Conservation (phyloP, 2,113 vertebrate species). For the Pelusios castaneus region DNA sequence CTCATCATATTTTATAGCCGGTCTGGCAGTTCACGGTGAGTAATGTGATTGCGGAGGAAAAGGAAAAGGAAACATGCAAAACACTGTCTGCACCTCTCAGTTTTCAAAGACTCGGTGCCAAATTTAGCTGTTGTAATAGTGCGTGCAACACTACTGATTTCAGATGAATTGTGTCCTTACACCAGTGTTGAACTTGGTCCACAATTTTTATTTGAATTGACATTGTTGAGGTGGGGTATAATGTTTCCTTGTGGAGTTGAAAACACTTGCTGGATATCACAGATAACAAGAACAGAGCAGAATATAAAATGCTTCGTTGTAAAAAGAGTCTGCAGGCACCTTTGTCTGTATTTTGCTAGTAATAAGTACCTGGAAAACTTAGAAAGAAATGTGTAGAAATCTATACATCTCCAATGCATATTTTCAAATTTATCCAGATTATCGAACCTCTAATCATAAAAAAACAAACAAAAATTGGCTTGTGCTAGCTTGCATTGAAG, state of each 20-base stretch:
- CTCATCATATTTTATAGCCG: slow-evolving; percentile 25
- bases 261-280: not conserved
- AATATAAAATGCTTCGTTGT: not conserved
- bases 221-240: slow-evolving; percentile 11
- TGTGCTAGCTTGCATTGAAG: not conserved
- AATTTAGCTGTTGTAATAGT: not conserved
- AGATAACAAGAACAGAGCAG: slow-evolving; percentile 4
- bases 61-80: not conserved
- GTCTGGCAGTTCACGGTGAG: not conserved
- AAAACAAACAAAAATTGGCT: not conserved
- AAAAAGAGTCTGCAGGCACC: not conserved
- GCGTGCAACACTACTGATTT: not conserved
- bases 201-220: slow-evolving; percentile 27
- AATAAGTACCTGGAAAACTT: not conserved
- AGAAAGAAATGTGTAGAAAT: not conserved
- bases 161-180: not conserved
- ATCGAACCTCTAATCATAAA: not conserved
- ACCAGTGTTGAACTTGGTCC: not conserved
- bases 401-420: not conserved
- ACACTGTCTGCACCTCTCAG: not conserved
- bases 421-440: not conserved
- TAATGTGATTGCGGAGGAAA: not conserved
- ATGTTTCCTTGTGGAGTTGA: not conserved
- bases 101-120: not conserved
- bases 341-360: not conserved